Base-by-base conservation (phyloP, 2,888 invertebrate genomes). In the Lamellibrachia satsuma region DNA sequence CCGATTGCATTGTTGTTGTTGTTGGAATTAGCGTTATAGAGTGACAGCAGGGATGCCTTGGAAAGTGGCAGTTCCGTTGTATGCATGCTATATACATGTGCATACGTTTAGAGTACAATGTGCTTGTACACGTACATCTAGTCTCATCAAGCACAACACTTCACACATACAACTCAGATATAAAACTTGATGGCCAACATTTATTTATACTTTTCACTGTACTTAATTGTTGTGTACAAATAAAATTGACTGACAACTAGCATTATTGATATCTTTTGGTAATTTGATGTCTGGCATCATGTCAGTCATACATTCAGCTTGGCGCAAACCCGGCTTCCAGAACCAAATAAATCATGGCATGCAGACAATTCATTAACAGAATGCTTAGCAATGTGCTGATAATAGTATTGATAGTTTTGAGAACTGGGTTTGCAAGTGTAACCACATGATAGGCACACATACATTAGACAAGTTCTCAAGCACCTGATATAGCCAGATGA, bases 151-250 rank as follows among this genome's bases (percentile, higher is more conserved):
- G 4, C 75, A 75, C 75, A 22, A 75, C 75, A 75, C 4, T 22
- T 6, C 11, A 22, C 8, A 91, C 52, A 91, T 55, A 27, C n/a
- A 52, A 27, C 52, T 52, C 91, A 52, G n/a, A 51, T 52, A 91
- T 22, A 6, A 11, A 52, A 91, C 52, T 91, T 52, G 52, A 11
- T 91, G 51, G 51, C 11, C 52, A 91, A 52, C 91, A 91, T 91
- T 91, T 91, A 91, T 91, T 52, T 91, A 91, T 91, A 52, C n/a
- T 91, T 91, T 91, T 52, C 91, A 52, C 55, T 52, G 91, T 55
- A 91, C 55, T 52, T 52, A n/a, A 91, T 8, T 55, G 91, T 52
- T n/a, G 55, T 91, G 91, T 52, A 52, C 52, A 91, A 91, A 91
- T 55, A 52, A 52, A 91, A 55, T 75, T 75, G n/a, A 75, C 22